Evolutionary conservation across 2,113 vertebrate genomes (phyloP).

Genomic region (Strix aluco): DNA sequence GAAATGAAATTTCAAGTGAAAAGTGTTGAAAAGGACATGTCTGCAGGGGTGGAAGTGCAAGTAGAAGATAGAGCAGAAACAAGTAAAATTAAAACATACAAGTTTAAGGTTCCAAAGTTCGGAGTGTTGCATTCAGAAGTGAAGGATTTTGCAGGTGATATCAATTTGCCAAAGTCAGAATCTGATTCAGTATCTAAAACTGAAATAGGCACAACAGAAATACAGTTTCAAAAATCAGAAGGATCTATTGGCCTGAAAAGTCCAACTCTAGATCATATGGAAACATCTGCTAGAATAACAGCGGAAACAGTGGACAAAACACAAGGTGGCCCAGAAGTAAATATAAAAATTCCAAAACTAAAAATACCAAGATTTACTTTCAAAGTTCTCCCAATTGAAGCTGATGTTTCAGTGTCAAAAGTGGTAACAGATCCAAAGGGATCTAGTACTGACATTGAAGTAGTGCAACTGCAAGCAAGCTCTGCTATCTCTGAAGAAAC

Average conservation of each 20-base stretch:
- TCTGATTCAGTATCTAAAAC: not conserved
- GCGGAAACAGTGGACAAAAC: not conserved
- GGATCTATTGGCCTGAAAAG: not conserved
- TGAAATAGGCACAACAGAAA: not conserved
- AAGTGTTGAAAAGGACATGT: conserved; percentile 43
- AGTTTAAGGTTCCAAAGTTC: conserved; percentile 56
- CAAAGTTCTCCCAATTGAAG: conserved; percentile 21
- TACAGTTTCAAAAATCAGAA: not conserved
- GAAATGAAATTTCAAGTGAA: conserved; percentile 50
- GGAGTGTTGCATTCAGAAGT: conserved; percentile 37
- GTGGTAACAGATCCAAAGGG: not conserved
- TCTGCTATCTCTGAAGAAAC: not conserved
- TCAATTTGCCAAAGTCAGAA: not conserved
- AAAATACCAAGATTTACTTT: conserved; percentile 69
- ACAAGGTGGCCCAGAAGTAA: conserved; percentile 38
- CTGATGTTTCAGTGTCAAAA: conserved; percentile 52
- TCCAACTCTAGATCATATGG: not conserved
- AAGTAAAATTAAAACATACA: conserved; percentile 50
- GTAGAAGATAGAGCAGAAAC: conserved; percentile 50
- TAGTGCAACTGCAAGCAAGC: not conserved
- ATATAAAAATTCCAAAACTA: conserved; percentile 67
- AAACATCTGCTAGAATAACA: not conserved
- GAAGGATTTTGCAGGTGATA: not conserved
- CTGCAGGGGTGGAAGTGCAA: conserved; percentile 26
- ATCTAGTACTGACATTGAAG: not conserved